These are phyloP conservation scores for Clarias pachynema DNA, from an alignment of 2,797 vertebrate genomes.

Conservation along the genomic window DNA sequence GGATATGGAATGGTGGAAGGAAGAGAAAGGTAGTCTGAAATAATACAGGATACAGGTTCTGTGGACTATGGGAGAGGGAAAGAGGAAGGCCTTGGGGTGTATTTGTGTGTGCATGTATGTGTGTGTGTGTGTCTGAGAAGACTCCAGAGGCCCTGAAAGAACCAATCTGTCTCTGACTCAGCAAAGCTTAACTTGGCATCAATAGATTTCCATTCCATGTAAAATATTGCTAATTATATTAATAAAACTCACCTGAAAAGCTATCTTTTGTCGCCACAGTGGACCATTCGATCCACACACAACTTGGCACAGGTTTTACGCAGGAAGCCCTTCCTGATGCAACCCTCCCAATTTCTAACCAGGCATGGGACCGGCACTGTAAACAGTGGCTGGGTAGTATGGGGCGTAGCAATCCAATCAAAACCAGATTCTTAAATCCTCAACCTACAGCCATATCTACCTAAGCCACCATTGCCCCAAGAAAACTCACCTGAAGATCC, in stretches of 20 bases:
- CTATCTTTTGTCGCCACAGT: too few relatives aligned
- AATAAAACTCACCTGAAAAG: not conserved
- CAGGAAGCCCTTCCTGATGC: too few relatives aligned
- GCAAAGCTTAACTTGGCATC: not conserved
- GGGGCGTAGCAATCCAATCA: too few relatives aligned
- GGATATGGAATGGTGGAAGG: conserved; percentile 26
- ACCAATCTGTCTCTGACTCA: conserved; percentile 10
- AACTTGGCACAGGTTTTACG: too few relatives aligned
- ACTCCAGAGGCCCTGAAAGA: not conserved
- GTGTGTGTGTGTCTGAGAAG: not conserved
- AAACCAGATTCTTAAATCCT: too few relatives aligned
- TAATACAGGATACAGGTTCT: conserved; percentile 22
- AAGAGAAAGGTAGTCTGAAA: conserved; percentile 28
- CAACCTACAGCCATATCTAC: too few relatives aligned
- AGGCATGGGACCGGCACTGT: too few relatives aligned
- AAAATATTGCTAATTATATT: not conserved
- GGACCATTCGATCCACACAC: too few relatives aligned
- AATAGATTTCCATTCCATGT: not conserved
- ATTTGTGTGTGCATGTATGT: not conserved
- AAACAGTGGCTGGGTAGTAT: too few relatives aligned
- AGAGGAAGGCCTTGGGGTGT: conserved; percentile 27
- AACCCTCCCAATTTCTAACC: too few relatives aligned
- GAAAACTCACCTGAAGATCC: not conserved
- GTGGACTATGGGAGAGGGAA: conserved; percentile 11
- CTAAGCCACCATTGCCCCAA: too few relatives aligned